Evolutionary conservation across 2,113 vertebrate species (phyloP).

Genomic region (Procavia capensis): DNA sequence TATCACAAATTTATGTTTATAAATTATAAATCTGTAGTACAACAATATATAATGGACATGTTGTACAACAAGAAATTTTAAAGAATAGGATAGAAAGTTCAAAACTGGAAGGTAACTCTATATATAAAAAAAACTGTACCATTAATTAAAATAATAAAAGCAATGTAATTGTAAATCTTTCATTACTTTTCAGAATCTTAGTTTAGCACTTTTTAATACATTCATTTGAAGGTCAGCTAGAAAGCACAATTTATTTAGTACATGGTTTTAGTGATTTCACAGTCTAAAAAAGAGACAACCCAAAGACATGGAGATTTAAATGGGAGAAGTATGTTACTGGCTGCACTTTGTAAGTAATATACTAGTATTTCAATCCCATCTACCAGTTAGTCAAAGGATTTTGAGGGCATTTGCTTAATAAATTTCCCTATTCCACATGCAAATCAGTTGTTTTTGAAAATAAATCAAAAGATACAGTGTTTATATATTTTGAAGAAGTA

Average conservation of each 20-base stretch:
- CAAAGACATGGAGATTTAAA: neutral
- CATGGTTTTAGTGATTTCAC: neutral
- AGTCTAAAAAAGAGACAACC: neutral
- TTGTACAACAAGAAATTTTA: slow-evolving; percentile 33
- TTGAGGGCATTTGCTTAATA: neutral
- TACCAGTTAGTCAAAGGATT: neutral
- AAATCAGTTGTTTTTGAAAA: slow-evolving; percentile 40
- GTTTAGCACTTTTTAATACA: slow-evolving; percentile 36
- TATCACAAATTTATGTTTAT: neutral
- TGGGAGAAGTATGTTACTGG: neutral
- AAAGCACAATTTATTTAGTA: slow-evolving; percentile 42
- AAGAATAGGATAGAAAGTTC: neutral
- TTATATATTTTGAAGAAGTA: slow-evolving; percentile 45
- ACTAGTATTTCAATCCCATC: neutral
- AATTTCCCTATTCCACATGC: neutral
- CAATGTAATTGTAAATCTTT: slow-evolving; percentile 33
- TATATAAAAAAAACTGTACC: neutral
- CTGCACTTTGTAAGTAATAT: neutral
- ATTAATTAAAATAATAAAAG: slow-evolving; percentile 46
- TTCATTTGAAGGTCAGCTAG: slow-evolving; percentile 57
- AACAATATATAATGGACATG: neutral
- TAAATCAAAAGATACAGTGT: neutral
- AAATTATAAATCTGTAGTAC: neutral
- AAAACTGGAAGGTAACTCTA: slow-evolving; percentile 28
- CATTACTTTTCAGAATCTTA: slow-evolving; percentile 57